Base-by-base conservation (phyloP, 2,113 vertebrate species). In the Hucho hucho region DNA sequence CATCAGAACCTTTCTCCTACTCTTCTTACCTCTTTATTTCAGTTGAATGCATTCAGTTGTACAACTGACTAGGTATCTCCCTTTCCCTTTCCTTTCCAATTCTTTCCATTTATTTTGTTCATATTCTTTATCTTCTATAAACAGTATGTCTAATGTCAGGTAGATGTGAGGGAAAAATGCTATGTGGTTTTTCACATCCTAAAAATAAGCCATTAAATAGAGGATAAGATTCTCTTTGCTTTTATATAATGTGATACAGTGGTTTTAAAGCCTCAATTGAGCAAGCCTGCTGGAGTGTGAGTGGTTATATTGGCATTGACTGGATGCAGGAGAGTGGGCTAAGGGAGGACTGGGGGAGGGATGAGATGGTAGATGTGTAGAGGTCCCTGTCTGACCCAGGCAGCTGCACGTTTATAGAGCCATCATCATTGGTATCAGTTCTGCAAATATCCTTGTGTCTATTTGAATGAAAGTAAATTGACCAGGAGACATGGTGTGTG, bases 391-490 rank as follows among this genome's bases (percentile, higher is more conserved):
- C 58, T 84, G 75, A 83, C 81, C 83, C 66, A 14, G 69, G 73
- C 75, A 69, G 69, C 32, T 67, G 47, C 0, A 61, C 81, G 81
- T 89, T 85, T 86, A 86, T 79, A 82, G 84, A 85, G 68, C 80
- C 75, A 69, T 83, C 83, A 70, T 76, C 68, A 76, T 73, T 67
- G 71, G 70, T 78, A 75, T 69, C 67, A 78, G 72, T 63, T 83
- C 46, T 16, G 67, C 76, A 78, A 76, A 79, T 77, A 78, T 68
- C 65, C 13, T 64, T 58, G 61, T 53, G 59, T 79, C 67, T 81
- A 47, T 74, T 65, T 79, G 64, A 83, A 77, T 64, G 67, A 80
- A 69, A 58, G 26, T 32, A 66, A 69, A 69, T 78, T 73, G 74
- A 76, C 53, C 5, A 11, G 67, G 72, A 74, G 75, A 79, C 70